Base-by-base conservation (phyloP, 2,888 invertebrate species). In the Caenorhabditis uteleia region DNA sequence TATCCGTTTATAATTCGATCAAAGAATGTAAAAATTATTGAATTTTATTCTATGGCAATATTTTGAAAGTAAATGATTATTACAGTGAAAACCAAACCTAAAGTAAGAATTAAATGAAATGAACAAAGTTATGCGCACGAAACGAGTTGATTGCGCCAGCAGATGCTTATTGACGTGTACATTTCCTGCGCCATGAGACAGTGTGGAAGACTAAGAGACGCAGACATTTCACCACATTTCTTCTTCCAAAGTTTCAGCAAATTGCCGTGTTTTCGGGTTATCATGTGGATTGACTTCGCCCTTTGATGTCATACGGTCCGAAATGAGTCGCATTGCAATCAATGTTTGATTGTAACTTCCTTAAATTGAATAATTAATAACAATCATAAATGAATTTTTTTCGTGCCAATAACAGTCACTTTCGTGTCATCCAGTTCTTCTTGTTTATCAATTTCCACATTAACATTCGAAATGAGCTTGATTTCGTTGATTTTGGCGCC, bases 401-500 rank as follows among this genome's bases (percentile, higher is more conserved):
- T 45, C n/a, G 3, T 8, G 54, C 59, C 59, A 20, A 23, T 53
- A 12, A 60, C 46, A 25, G 39, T 43, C 4, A 53, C 59, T 39
- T 20, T 23, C 7, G 38, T 43, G 18, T 18, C 40, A 7, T 43
- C 53, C 18, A 14, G 31, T 3, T 27, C 16, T 25, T 46, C 23
- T 23, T 36, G 29, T 3, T 33, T 49, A 8, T 61, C 56, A 16
- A 62, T 51, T 33, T 56, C 47, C 18, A 62, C 43, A 6, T 62
- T 56, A 8, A 62, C 56, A 48, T 51, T 51, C 1, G 56, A 40
- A 47, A 33, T 49, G 51, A 51, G 25, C 25, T 56, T 62, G 47
- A 64, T 64, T 44, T 64, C 57, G 26, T 57, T 53, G 29, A 64
- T 53, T 58, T 64, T 64, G n/a, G 53, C 47, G 36, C 64, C 64